phyloP scores from a whole-genome alignment of 2,888 invertebrate species.

The Coenonympha glycerion region DNA sequence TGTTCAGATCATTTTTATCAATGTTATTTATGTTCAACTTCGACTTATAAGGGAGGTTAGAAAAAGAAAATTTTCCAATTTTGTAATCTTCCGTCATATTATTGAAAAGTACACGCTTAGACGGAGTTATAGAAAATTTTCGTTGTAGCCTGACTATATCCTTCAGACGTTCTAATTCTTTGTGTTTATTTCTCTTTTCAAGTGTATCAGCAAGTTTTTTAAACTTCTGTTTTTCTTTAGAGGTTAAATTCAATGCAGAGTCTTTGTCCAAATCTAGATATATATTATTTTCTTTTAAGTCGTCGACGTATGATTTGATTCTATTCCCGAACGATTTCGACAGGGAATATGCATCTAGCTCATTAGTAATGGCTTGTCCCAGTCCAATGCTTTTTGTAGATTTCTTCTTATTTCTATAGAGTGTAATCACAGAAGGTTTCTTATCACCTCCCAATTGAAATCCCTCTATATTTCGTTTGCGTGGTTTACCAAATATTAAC shows the following conservation, averaged over 20 bases:
- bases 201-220: constrained; percentile 19
- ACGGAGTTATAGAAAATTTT: constrained; percentile 30
- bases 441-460: constrained; percentile 34
- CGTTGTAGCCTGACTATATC: constrained; percentile 35
- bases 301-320: constrained; percentile 16
- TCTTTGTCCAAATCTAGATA: constrained; percentile 22
- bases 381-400: constrained; percentile 22
- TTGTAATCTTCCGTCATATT: constrained; percentile 37
- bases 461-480: constrained; percentile 31
- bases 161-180: constrained; percentile 32
- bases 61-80: constrained; percentile 29
- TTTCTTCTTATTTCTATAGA: constrained; percentile 33
- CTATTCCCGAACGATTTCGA: constrained; percentile 16
- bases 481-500: constrained; percentile 33
- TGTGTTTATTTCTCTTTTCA: constrained; percentile 24
- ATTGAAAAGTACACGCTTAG: constrained; percentile 35
- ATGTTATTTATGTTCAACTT: constrained; percentile 25
- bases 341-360: constrained; percentile 24
- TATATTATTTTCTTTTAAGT: constrained; percentile 25
- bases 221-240: constrained; percentile 17
- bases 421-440: constrained; percentile 23
- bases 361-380: constrained; percentile 19
- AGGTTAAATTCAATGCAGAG: constrained; percentile 21
- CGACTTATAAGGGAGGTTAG: constrained; percentile 12
- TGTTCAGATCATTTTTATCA: constrained; percentile 25